Evolutionary conservation across 2,113 vertebrate species (phyloP).

Genomic region (Cheilinus undulatus): DNA sequence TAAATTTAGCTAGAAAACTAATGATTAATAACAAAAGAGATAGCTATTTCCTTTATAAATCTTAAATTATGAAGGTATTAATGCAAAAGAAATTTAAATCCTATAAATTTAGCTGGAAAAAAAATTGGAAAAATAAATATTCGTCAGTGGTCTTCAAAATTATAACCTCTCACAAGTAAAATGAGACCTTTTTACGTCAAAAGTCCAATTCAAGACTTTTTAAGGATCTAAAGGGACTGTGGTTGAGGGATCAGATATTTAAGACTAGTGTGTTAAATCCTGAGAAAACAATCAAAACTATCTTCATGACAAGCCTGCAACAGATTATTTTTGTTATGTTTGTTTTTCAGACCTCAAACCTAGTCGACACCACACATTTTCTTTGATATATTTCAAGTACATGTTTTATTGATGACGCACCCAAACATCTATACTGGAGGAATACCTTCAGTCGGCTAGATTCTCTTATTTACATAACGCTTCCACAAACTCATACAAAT

Average conservation of each 20-base stretch:
- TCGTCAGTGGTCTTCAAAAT: no score
- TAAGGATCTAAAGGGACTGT: no score
- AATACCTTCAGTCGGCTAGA: conserved; percentile 73
- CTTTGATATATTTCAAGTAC: conserved; percentile 70
- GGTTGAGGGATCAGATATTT: neutral
- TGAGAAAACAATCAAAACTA: neutral
- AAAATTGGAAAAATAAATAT: no score
- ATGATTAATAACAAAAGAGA: no score
- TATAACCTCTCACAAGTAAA: no score
- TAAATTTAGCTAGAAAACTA: no score
- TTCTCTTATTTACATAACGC: conserved; percentile 80
- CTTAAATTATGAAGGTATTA: no score
- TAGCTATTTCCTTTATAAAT: no score
- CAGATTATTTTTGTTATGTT: neutral
- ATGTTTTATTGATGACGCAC: conserved; percentile 80
- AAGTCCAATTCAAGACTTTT: no score
- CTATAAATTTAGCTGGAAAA: no score
- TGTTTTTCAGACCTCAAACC: neutral
- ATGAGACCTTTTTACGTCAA: no score
- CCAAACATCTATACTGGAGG: conserved; percentile 77
- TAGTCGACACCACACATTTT: conserved; percentile 49
- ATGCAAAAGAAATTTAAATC: no score
- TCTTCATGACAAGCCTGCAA: neutral
- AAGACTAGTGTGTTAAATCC: neutral
- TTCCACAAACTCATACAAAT: conserved; percentile 79